Base-by-base conservation (phyloP, 2,888 invertebrate genomes). In the Psococerastis gibbosa region DNA sequence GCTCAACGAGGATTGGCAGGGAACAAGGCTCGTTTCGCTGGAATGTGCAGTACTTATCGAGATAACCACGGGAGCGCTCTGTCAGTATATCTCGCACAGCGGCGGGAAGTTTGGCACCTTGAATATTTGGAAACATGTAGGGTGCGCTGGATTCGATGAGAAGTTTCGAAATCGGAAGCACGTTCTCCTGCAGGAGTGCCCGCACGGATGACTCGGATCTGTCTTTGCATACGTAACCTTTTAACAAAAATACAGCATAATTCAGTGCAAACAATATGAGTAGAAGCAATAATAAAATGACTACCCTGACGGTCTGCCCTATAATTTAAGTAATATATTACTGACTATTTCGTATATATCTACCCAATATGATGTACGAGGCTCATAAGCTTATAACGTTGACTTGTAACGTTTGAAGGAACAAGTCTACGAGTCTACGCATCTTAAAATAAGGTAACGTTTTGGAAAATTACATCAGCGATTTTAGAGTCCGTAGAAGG, bases 1-100 rank as follows among this genome's bases (percentile, higher is more conserved):
- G 77, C 64, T 94, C 94, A 35, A 91, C 84, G 43, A 89, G 79
- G 34, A 87, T 87, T 8, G 92, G 88, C 51, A 94, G 65, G 35
- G 89, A 84, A 63, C 92, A 92, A 0, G 94, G 94, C 65, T 94
- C 94, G 63, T 94, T 94, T 52, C 94, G 73, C 65, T 92, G 89
- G 67, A 92, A 92, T 49, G 89, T 88, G 64, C 91, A 91, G 65
- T 91, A 89, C 52, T 89, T 73, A 59, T 83, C 79, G 55, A 85
- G 68, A 63, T 81, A 84, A 51, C 71, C 78, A 68, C 78, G 71
- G 31, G 84, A 83, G 58, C 85, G 73, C 63, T 87, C 83, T 18
- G 89, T 87, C 47, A 91, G 68, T 48, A 78, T 76, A 57, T 83
- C 81, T 66, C 88, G 88, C 16, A 92, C 82, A 57, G 84, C 79